Evolutionary conservation across 2,888 invertebrate species (phyloP), one percentile per base, ranked within the genome.

Genomic region (Agrochola lychnidis): DNA sequence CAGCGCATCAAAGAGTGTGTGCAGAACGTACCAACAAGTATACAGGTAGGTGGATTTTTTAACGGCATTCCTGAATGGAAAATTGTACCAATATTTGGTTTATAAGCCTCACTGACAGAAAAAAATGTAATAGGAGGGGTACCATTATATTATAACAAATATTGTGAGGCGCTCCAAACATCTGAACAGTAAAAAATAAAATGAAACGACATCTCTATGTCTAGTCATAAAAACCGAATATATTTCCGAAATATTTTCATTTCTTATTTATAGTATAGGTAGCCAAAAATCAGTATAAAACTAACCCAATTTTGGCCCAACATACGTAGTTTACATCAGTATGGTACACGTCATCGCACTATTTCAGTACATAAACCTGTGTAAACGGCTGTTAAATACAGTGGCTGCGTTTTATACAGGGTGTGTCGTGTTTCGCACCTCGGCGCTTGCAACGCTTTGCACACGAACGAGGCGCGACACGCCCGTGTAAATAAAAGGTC

Each of bases 361-460:
- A 45, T 42, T 63, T 64, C 42, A 53, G 16, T 22, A 30, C 40
- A 30, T 61, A 45, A n/a, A 30, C 78, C 36, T 70, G 25, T 70
- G 16, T 61, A 62, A 67, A 57, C 36, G 36, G 61, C 51, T 70
- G 59, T 69, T 79, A 80, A 64, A 72, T 53, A 19, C 61, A 63
- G 84, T 69, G 30, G 36, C 73, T 73, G 82, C 63, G 62, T 83
- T 85, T 62, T 76, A 74, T 42, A 61, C 36, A 68, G 62, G 19
- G 16, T 73, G 78, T 70, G 66, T 73, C 66, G 70, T 61, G 62
- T 82, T 82, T 86, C 78, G 78, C 72, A 77, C 72, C 72, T 66
- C 67, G 22, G 19, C 57, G 82, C 42, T 36, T 51, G 36, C 42
- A 62, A 36, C 79, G 51, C 73, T 66, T 72, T 73, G 25, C 64